These are phyloP conservation scores for Tachyglossus aculeatus DNA, from an alignment of 2,797 vertebrate species.

Conservation along the genomic window DNA sequence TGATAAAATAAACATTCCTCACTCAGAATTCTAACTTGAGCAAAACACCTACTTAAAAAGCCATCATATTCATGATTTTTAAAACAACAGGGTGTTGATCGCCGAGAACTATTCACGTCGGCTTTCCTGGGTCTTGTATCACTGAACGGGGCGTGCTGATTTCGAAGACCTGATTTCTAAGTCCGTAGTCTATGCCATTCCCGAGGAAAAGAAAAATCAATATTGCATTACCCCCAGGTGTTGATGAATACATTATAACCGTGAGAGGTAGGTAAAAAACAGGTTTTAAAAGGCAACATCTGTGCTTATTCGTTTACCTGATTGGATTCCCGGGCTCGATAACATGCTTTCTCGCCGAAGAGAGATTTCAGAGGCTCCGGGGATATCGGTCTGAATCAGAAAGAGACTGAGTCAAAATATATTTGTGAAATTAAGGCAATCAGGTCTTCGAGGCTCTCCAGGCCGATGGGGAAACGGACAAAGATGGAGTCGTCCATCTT, in stretches of 20 bases:
- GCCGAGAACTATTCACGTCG: no score
- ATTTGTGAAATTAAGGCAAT: conserved; percentile 21
- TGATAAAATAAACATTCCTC: not conserved
- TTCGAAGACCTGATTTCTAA: conserved; percentile 18
- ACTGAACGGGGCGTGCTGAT: not conserved
- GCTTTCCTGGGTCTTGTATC: no score
- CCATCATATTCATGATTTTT: not conserved
- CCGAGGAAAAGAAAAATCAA: conserved; percentile 25
- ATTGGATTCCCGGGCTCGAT: conserved; percentile 14
- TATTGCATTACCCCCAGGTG: conserved; percentile 21
- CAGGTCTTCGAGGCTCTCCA: not conserved
- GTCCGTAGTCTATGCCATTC: not conserved
- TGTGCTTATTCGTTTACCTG: conserved; percentile 33
- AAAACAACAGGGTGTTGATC: no score
- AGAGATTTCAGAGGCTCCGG: not conserved
- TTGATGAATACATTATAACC: conserved; percentile 18
- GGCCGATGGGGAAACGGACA: not conserved
- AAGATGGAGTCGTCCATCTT: not conserved
- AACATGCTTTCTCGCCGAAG: conserved; percentile 12
- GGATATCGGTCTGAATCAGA: not conserved
- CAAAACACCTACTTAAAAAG: not conserved
- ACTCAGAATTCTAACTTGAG: not conserved
- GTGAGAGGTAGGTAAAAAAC: not conserved
- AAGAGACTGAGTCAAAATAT: not conserved
- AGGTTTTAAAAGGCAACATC: conserved; percentile 19